These are phyloP conservation scores for Corythornis cristatus DNA, from an alignment of 2,113 vertebrate genomes.

Conservation along the genomic window DNA sequence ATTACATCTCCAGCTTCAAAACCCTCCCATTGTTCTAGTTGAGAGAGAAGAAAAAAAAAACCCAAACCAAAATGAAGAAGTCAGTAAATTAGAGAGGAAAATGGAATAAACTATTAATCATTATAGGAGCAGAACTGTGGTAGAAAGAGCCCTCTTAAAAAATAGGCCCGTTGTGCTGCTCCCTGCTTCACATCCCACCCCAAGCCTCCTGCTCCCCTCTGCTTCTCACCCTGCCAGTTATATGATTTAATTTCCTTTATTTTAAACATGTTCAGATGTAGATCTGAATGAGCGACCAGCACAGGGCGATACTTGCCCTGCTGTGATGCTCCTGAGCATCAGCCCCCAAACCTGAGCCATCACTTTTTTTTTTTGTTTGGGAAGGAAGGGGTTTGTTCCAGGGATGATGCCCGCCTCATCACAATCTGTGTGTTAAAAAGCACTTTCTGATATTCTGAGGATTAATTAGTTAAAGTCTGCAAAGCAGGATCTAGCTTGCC, in stretches of 20 bases:
- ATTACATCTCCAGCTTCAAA: slow-evolving; percentile 66
- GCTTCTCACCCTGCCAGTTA: accelerated
- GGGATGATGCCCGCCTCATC: neutral
- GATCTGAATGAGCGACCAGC: too few species aligned
- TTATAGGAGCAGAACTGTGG: slow-evolving; percentile 20
- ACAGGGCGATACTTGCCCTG: accelerated
- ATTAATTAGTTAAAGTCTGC: slow-evolving; percentile 41
- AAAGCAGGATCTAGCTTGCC: slow-evolving; percentile 24
- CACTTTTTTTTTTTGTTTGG: neutral
- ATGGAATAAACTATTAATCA: slow-evolving; percentile 49
- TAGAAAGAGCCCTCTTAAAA: neutral
- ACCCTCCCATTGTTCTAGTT: slow-evolving; percentile 67
- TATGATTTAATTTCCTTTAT: neutral
- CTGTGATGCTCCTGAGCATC: neutral
- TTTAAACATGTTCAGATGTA: neutral
- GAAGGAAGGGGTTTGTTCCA: neutral
- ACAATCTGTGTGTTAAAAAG: neutral
- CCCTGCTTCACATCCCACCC: neutral
- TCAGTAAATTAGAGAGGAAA: slow-evolving; percentile 50
- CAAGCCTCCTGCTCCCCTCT: neutral
- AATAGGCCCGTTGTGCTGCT: neutral
- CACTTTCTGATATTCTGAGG: neutral
- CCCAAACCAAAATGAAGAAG: neutral
- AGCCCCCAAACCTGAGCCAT: neutral
- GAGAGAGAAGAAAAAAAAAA: slow-evolving; percentile 21